A percentile compares a stretch with the other conserved stretches of the same genome.
These are phyloP conservation scores for Cassiopea andromeda DNA, from an alignment of 30 jellyfish, hydroid and myxozoan species.

Conservation along the genomic window DNA sequence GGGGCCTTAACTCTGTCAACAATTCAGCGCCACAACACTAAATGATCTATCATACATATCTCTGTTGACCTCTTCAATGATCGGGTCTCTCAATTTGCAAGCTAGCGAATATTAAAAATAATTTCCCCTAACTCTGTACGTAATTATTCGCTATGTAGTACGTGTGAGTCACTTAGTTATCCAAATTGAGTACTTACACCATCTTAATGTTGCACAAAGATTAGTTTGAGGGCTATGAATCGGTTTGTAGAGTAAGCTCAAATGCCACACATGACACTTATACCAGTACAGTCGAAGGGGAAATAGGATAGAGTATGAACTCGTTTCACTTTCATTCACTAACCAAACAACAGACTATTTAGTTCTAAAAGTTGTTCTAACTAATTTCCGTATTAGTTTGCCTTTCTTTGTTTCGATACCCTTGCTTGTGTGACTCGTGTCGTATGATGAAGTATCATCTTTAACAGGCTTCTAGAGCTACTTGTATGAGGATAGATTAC, in stretches of 20 bases:
- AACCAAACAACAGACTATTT: constrained; percentile 12
- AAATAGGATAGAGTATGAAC: constrained; percentile 20
- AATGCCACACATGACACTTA: constrained; percentile 18
- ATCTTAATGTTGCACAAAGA: background rate
- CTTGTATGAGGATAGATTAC: background rate
- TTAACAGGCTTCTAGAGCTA: background rate
- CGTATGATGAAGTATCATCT: constrained; percentile 4
- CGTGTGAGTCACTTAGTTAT: too few relatives aligned
- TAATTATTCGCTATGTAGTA: too few relatives aligned
- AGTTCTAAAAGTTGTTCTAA: background rate
- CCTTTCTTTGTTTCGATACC: background rate
- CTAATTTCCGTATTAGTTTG: constrained; percentile 1
- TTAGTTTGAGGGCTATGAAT: background rate
- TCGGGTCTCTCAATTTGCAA: background rate
- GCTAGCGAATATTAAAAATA: background rate
- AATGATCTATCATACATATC: background rate
- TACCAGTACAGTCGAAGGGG: background rate
- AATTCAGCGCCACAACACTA: background rate
- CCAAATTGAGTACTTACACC: background rate
- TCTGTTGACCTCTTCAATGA: background rate
- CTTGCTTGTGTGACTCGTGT: background rate
- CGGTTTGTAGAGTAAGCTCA: background rate
- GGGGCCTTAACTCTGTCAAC: constrained; percentile 2
- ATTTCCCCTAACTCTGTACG: too few relatives aligned
- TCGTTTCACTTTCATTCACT: background rate